Conservation (phyloP, 2,888 invertebrate genomes). For the Autographa pulchrina region DNA sequence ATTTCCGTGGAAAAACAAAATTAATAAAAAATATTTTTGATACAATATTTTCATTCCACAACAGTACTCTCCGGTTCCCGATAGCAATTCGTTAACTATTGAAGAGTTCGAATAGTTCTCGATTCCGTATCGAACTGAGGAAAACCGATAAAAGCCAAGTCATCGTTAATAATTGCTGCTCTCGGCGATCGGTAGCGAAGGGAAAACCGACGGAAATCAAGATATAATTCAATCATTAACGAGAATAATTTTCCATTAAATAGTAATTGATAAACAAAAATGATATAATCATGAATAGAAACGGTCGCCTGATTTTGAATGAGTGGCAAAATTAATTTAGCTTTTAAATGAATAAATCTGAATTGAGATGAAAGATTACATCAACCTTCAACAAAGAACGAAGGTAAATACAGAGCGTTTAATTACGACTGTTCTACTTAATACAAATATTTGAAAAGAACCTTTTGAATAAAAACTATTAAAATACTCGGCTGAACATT, state of each 20-base stretch:
- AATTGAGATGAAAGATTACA: constrained; percentile 4
- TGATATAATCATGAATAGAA: background rate
- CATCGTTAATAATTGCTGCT: constrained; percentile 47
- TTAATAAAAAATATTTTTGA: no score
- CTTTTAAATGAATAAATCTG: background rate
- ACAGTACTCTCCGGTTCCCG: no score
- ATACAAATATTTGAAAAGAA: constrained; percentile 2
- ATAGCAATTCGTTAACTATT: constrained; percentile 22
- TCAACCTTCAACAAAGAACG: background rate
- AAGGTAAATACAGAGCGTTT: constrained; percentile 2
- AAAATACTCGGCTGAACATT: background rate
- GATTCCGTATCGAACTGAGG: constrained; percentile 26
- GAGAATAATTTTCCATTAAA: background rate
- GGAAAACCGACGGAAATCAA: constrained; percentile 14
- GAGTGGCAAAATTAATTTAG: background rate
- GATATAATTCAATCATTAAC: constrained; percentile 8
- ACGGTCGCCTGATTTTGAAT: background rate
- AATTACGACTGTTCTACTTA: background rate
- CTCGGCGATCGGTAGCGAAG: constrained; percentile 28
- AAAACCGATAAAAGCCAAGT: constrained; percentile 37
- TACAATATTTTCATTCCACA: background rate
- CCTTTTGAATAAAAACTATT: background rate
- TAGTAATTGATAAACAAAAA: background rate
- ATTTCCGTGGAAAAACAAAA: no score
- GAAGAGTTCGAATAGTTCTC: constrained; percentile 37